Base-by-base conservation (phyloP, 2,888 invertebrate species). In the Hydroisotoma schaefferi region DNA sequence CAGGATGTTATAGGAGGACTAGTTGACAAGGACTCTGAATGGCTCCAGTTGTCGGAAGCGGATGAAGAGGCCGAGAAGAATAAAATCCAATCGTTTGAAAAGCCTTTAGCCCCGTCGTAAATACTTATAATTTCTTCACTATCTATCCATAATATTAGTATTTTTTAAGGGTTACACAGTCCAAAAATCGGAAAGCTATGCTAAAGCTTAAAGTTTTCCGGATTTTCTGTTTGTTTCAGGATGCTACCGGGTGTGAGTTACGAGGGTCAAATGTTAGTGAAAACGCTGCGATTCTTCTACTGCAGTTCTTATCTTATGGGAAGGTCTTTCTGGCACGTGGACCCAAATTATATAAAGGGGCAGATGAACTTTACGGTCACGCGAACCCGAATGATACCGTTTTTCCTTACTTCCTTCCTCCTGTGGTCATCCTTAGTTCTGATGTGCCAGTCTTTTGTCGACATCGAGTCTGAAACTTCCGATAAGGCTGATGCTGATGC, bases 11-110 rank as follows among this genome's bases (percentile, higher is more conserved):
- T n/a, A n/a, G n/a, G n/a, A n/a, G n/a, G n/a, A n/a, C n/a, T n/a
- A n/a, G n/a, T n/a, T n/a, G 60, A 61, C 20, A 38, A 49, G 27
- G 66, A 66, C 44, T 47, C 26, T n/a, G 61, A 66, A 40, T 66
- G 66, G 66, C 37, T 66, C 23, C n/a, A 37, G 2, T 33, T 66
- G 4, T 66, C 66, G 0, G 40, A 57, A 5, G 61, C 60, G 2
- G 61, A 63, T 15, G 56, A 53, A 2, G 57, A 52, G 2, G 60
- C 53, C 3, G n/a, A 33, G 12, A 37, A 12, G 5, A 12, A 47
- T 2, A 53, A 49, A 26, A 33, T 57, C 18, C 10, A 38, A 33
- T 20, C 22, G 1, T 40, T 60, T 15, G 47, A 49, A 1, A 63
- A 63, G 44, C 28, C 25, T 1, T 25, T 2, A 5, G 22, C 28